A percentile compares a stretch with the other conserved stretches of the same genome.
phyloP scores from a whole-genome alignment of 2,888 invertebrate genomes.

The Hemaris fuciformis region DNA sequence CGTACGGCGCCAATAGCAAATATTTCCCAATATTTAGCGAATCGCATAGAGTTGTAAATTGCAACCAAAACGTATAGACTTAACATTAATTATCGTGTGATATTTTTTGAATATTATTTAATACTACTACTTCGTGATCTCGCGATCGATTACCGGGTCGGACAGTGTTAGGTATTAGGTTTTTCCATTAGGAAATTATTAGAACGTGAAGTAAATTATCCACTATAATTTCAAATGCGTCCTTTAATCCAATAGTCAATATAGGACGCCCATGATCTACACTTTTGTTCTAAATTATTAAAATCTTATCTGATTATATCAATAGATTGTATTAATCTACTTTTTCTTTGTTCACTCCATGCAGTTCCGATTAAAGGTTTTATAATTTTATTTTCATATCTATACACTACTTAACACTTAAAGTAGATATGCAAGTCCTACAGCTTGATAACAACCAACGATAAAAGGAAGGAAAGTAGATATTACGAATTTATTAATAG shows the following conservation, averaged over 20 bases:
- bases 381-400: background rate
- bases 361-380: background rate
- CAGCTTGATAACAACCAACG: background rate
- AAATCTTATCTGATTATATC: background rate
- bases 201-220: too few species aligned
- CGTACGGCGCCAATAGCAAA: too few species aligned
- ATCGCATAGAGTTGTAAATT: too few species aligned
- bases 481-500: background rate
- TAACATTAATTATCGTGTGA: too few species aligned
- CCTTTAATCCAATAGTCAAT: background rate
- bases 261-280: background rate
- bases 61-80: too few species aligned
- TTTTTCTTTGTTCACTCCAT: background rate
- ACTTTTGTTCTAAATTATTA: background rate
- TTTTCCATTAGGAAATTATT: too few species aligned
- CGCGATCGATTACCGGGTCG: too few species aligned
- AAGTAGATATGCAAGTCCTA: background rate
- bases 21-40: too few species aligned
- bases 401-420: background rate
- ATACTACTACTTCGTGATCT: too few species aligned
- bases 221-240: too few species aligned
- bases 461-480: background rate
- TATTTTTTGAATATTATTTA: too few species aligned
- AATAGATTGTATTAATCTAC: background rate
- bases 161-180: too few species aligned